Evolutionary conservation across 2,113 vertebrate species (phyloP).

Genomic region (Osmerus mordax): DNA sequence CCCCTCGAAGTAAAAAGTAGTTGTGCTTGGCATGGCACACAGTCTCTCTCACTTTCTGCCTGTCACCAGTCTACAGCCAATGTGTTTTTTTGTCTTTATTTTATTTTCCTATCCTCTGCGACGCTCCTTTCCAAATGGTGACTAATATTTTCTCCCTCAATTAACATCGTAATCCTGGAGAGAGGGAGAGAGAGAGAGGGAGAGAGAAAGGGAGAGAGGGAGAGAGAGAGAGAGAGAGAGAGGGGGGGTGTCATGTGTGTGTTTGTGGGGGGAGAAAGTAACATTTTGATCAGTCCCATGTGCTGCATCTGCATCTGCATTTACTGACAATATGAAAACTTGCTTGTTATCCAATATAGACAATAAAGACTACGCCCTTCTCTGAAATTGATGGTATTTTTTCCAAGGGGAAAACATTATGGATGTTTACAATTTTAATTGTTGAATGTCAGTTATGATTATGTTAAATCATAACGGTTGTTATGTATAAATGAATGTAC

Average conservation of each 20-base stretch:
- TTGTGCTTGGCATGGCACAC: conserved; percentile 15
- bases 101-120: conserved; percentile 51
- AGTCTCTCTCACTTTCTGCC: background rate
- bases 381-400: conserved; percentile 12
- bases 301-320: conserved; percentile 28
- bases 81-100: conserved; percentile 36
- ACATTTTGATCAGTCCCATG: conserved; percentile 42
- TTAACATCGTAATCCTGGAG: conserved; percentile 37
- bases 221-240: background rate
- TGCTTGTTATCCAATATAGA: conserved; percentile 21
- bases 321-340: conserved; percentile 6
- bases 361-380: conserved; percentile 6
- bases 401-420: conserved; percentile 8
- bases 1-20: conserved; percentile 24
- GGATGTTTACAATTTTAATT: background rate
- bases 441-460: too few species aligned
- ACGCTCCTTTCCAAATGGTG: conserved; percentile 55
- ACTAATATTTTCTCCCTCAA: conserved; percentile 67
- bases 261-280: conserved; percentile 15
- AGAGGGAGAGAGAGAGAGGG: background rate
- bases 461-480: too few species aligned
- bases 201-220: conserved; percentile 8
- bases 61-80: conserved; percentile 25
- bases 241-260: conserved; percentile 1
- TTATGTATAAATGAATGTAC: background rate